phyloP scores from a whole-genome alignment of 2,113 vertebrate species.

The Lepus timidus region DNA sequence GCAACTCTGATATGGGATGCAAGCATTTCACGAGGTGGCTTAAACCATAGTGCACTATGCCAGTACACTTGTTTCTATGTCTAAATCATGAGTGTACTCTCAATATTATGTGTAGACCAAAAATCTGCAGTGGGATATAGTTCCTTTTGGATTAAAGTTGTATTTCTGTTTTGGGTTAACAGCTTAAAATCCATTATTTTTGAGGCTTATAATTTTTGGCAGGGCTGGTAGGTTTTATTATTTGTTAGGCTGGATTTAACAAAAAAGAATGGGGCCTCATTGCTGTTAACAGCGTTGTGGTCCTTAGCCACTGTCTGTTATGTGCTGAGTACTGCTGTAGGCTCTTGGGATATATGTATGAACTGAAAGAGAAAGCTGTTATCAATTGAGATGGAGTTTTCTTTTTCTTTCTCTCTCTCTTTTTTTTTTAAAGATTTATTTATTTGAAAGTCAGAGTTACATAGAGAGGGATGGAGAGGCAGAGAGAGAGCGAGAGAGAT shows the following conservation, averaged over 20 bases:
- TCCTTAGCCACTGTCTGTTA: conserved; percentile 5
- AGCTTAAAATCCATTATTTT: conserved; percentile 22
- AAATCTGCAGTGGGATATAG: not conserved
- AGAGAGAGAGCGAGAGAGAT: no score
- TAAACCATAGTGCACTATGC: no score
- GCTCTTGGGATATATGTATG: not conserved
- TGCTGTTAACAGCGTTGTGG: not conserved
- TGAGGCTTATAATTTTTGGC: conserved; percentile 23
- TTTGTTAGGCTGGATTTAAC: not conserved
- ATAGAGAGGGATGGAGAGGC: no score
- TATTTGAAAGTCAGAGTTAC: no score
- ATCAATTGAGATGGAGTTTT: conserved; percentile 9
- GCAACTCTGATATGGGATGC: no score
- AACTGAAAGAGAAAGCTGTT: not conserved
- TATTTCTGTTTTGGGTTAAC: conserved; percentile 33
- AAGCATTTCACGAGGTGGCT: no score
- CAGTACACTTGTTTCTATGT: not conserved
- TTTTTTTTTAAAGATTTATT: no score
- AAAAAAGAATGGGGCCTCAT: not conserved
- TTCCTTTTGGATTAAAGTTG: conserved; percentile 18
- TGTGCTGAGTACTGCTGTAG: not conserved
- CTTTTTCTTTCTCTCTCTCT: no score
- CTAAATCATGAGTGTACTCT: not conserved
- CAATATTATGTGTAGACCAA: not conserved
- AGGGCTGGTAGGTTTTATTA: conserved; percentile 11